Conservation (phyloP, 2,797 vertebrate species). For the Sebastes hubbsi region DNA sequence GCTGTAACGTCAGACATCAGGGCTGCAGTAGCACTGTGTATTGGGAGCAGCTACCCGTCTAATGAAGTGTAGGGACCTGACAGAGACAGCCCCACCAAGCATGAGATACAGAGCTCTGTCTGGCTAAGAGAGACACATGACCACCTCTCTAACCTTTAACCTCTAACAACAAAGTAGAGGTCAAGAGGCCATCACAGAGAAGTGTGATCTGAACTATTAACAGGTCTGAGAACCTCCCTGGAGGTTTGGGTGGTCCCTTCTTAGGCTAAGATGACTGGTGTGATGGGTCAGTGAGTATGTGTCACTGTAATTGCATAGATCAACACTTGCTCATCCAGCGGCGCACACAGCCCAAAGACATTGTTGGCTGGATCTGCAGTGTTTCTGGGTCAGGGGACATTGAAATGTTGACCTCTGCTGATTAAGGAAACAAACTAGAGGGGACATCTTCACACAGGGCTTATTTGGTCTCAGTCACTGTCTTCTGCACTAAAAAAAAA, state of each 20-base stretch:
- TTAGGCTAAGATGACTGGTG: conserved; percentile 54
- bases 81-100: conserved; percentile 31
- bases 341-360: conserved; percentile 52
- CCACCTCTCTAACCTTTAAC: conserved; percentile 63
- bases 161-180: conserved; percentile 58
- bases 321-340: conserved; percentile 75
- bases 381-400: conserved; percentile 71
- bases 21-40: conserved; percentile 36
- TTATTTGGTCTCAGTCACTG: conserved; percentile 47
- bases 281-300: conserved; percentile 72
- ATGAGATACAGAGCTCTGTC: conserved; percentile 50
- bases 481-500: conserved; percentile 50
- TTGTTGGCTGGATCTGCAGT: conserved; percentile 61
- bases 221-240: conserved; percentile 66
- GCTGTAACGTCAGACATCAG: conserved; percentile 30
- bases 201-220: conserved; percentile 62
- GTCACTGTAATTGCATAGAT: conserved; percentile 79
- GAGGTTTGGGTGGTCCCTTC: conserved; percentile 72
- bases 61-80: conserved; percentile 32
- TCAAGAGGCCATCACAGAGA: conserved; percentile 62
- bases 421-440: conserved; percentile 66
- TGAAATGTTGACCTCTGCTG: conserved; percentile 59
- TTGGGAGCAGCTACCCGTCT: conserved; percentile 31
- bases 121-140: conserved; percentile 73
- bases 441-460: conserved; percentile 66